Base-by-base conservation (phyloP, 2,113 vertebrate genomes). In the Pelecanoides urinatrix region DNA sequence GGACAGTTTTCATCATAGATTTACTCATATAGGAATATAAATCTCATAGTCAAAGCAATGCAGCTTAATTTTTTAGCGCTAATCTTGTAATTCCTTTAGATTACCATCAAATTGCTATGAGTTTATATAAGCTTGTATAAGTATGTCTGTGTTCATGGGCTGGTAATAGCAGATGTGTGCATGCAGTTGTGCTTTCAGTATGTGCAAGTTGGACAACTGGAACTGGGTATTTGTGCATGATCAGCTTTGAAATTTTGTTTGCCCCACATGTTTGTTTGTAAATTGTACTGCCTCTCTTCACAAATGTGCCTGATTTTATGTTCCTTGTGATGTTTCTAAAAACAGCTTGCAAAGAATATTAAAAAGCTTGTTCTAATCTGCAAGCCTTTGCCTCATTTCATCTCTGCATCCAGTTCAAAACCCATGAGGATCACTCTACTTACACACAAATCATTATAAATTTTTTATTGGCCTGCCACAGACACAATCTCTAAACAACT, bases 341-440 rank as follows among this genome's bases (percentile, higher is more conserved):
- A 93, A 56, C 38, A 94, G 82, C 47, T 65, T 47, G 30, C 85
- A 83, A 90, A 88, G 34, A 90, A 86, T 88, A 94, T 93, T 93
- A 44, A 95, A 90, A 95, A 78, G 25, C 82, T 95, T 88, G 47
- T 71, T 84, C 82, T 96, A 92, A 92, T 94, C 75, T 82, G 47
- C 8, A 61, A 85, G 53, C 59, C 91, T 80, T 40, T 84, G 75
- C 72, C 58, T 86, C 59, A 66, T 79, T 86, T 86, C 17, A 58
- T 86, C 75, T 86, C 75, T 74, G 47, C 50, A 80, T 59, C 23
- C 63, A 73, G 38, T 59, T 80, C 58, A 90, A 86, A 93, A 86
- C 38, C 7, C 4, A 58, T 2, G 8, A 84, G 27, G 88, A 88
- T 62, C 25, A 26, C 16, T 53, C 55, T 23, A 38, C 19, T 79